These are phyloP conservation scores for Falco punctatus DNA, from an alignment of 2,113 vertebrate genomes.

Conservation along the genomic window DNA sequence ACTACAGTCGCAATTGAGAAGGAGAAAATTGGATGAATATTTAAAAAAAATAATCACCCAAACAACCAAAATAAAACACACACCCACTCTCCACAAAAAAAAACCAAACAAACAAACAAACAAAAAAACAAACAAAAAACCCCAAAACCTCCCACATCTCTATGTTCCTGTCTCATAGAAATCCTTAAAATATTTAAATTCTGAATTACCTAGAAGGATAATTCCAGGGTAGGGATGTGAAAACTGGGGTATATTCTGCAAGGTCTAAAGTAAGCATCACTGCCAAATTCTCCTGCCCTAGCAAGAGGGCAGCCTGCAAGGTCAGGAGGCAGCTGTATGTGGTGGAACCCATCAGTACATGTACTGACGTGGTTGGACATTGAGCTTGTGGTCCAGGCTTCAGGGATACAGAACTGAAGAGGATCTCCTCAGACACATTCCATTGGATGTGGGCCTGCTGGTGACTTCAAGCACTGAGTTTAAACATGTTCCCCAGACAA, in stretches of 20 bases:
- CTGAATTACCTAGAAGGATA: background rate
- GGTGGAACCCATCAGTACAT: background rate
- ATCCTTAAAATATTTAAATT: background rate
- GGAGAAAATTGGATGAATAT: background rate
- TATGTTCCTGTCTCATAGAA: background rate
- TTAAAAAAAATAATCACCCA: background rate
- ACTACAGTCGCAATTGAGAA: background rate
- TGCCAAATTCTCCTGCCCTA: background rate
- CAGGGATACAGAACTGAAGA: background rate
- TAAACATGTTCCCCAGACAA: background rate
- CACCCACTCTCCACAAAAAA: background rate
- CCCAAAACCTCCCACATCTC: no score
- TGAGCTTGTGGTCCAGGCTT: background rate
- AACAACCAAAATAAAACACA: background rate
- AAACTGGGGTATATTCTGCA: background rate
- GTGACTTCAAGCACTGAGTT: background rate
- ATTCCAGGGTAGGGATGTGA: background rate
- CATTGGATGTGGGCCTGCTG: background rate
- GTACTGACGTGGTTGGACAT: rapidly evolving
- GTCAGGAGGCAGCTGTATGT: background rate
- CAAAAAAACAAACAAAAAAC: background rate
- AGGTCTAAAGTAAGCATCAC: background rate
- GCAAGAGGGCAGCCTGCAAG: background rate
- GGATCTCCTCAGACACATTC: background rate
- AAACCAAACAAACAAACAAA: no score